Evolutionary conservation across 2,113 vertebrate species (phyloP).

Genomic region (Cacatua alba): DNA sequence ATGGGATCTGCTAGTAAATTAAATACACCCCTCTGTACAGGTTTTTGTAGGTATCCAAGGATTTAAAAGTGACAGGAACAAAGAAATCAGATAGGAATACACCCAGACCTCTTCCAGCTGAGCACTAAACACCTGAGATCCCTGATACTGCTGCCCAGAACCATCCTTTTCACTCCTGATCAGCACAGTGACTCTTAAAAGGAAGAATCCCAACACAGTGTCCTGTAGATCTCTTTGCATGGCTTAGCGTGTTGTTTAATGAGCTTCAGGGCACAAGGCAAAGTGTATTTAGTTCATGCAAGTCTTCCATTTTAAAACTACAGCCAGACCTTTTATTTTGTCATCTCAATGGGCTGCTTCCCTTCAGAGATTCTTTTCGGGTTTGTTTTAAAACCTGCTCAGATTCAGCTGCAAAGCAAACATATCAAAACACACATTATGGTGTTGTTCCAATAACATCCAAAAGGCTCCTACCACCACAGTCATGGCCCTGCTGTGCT

Average conservation of each 20-base stretch:
- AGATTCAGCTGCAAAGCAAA: neutral
- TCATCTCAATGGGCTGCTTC: neutral
- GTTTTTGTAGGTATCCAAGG: neutral
- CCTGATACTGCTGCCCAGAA: neutral
- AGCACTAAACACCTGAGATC: neutral
- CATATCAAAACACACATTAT: accelerated
- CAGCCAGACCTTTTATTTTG: neutral
- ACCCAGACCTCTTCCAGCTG: neutral
- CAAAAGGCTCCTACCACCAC: neutral
- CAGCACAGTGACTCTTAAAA: neutral
- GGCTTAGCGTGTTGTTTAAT: neutral
- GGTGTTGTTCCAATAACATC: neutral
- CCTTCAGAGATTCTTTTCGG: neutral
- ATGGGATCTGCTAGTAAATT: constrained; percentile 7
- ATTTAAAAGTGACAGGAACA: neutral
- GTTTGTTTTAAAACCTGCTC: neutral
- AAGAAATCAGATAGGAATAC: neutral
- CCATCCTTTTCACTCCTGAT: neutral
- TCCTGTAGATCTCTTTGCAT: neutral
- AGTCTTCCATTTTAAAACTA: neutral
- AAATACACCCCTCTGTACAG: neutral
- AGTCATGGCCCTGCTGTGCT: neutral
- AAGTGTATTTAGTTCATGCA: neutral
- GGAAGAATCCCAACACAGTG: neutral
- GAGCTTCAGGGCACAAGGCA: neutral